Percentiles rank a stretch among this genome's conserved stretches.
phyloP scores from a whole-genome alignment of 2,113 vertebrate species.

The Myotis yumanensis region DNA sequence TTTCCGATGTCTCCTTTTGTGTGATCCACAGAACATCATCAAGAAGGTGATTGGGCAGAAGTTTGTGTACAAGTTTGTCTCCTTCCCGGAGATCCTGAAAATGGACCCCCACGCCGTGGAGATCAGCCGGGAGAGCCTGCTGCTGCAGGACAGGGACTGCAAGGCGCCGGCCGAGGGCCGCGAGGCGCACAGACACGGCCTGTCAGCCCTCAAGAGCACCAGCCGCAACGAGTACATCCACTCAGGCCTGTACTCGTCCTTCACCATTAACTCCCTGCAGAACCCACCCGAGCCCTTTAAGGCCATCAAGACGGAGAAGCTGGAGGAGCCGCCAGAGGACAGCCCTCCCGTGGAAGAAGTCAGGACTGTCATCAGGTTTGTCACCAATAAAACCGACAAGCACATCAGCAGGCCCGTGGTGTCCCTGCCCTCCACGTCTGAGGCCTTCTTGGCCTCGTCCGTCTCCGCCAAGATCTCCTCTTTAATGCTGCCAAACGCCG shows the following conservation, averaged over 20 bases:
- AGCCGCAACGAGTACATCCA: slow-evolving; percentile 93
- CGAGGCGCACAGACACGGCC: slow-evolving; percentile 87
- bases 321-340: slow-evolving; percentile 83
- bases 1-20: slow-evolving; percentile 71
- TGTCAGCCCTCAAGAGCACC: slow-evolving; percentile 87
- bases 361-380: slow-evolving; percentile 95
- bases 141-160: slow-evolving; percentile 90
- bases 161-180: slow-evolving; percentile 83
- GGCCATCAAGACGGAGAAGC: slow-evolving; percentile 92
- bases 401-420: slow-evolving; percentile 84
- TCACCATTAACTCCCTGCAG: slow-evolving; percentile 94
- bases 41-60: slow-evolving; percentile 99
- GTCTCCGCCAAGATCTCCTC: slow-evolving; percentile 88
- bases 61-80: slow-evolving; percentile 98
- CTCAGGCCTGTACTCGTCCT: slow-evolving; percentile 94
- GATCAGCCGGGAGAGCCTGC: slow-evolving; percentile 89
- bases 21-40: slow-evolving; percentile 94
- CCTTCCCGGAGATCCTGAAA: slow-evolving; percentile 96
- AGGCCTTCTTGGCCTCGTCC: slow-evolving; percentile 84
- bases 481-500: slow-evolving; percentile 82
- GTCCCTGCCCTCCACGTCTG: slow-evolving; percentile 87
- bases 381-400: slow-evolving; percentile 90
- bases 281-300: slow-evolving; percentile 89
- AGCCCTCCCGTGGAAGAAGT: slow-evolving; percentile 88
- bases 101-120: slow-evolving; percentile 95